Conservation (phyloP, 1,140 invertebrate genomes). For the Solenopsis invicta region DNA sequence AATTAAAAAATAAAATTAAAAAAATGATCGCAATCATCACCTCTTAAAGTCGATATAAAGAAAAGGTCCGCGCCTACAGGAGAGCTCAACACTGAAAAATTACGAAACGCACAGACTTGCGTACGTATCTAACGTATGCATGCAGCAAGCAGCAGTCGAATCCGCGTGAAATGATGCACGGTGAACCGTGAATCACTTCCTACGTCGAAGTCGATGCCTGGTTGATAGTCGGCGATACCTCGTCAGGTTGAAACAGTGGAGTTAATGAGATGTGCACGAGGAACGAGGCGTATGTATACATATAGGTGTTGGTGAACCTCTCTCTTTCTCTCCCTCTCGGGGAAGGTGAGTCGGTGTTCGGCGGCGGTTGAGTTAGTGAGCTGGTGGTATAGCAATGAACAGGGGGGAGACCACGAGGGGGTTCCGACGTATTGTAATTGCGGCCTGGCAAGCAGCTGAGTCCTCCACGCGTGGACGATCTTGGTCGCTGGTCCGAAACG, state of each 20-base stretch:
- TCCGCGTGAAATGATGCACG: conserved; percentile 74
- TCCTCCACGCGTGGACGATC: conserved; percentile 82
- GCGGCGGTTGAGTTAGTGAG: conserved; percentile 30
- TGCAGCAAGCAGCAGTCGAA: conserved; percentile 53
- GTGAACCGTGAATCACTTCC: conserved; percentile 78
- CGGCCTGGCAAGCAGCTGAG: conserved; percentile 79
- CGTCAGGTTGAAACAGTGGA: conserved; percentile 73
- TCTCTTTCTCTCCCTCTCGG: conserved; percentile 44
- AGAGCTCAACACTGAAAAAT: conserved; percentile 45
- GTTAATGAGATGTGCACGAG: conserved; percentile 77
- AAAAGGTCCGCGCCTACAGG: neutral
- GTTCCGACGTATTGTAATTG: conserved; percentile 80
- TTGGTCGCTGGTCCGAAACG: conserved; percentile 81
- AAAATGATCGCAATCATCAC: neutral
- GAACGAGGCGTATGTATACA: conserved; percentile 50
- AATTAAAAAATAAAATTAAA: too few relatives aligned
- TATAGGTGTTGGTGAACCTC: conserved; percentile 52
- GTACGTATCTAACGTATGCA: conserved; percentile 57
- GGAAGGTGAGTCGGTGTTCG: conserved; percentile 43
- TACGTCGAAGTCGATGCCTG: conserved; percentile 77
- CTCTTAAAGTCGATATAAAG: neutral
- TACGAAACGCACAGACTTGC: conserved; percentile 63
- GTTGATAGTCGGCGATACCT: conserved; percentile 74
- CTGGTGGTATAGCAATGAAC: conserved; percentile 42
- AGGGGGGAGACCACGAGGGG: conserved; percentile 68